Evolutionary conservation across 2,888 invertebrate genomes (phyloP), one percentile per base, ranked within the genome.

Genomic region (Liodrosophila aerea): DNA sequence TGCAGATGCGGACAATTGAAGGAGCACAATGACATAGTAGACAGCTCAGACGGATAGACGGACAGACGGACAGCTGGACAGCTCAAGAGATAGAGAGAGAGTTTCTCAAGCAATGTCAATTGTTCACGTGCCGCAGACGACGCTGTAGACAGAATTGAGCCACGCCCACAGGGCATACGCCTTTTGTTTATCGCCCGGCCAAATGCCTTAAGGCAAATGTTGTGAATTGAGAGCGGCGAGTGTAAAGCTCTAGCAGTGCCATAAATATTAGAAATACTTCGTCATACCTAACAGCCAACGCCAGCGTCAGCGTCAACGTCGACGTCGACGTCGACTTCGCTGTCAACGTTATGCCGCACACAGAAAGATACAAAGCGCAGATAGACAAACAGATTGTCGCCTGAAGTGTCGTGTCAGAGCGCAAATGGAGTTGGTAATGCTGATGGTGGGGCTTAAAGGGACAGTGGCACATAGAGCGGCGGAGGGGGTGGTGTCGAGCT

Each of bases 351-450:
- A 46, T 57, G 64, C 52, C 37, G 22, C 50, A 31, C 33, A 45
- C 40, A 43, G 76, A 57, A 43, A 74, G 71, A 84, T 77, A 63
- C 70, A 61, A 63, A 68, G 80, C 76, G 54, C 49, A 82, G 77
- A 78, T 85, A 82, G 68, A 36, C 83, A 82, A 77, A 85, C 85
- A 85, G 80, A 82, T 78, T 85, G 85, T 78, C 68, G 77, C 77
- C 77, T 56, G 53, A 78, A 72, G 83, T 71, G 82, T 60, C 51
- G 69, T 63, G 51, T 65, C 69, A 41, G 30, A 50, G 46, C 36
- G 33, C 8, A 43, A 15, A 22, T 43, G 40, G 16, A 27, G 33
- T 34, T 47, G 34, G 16, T 30, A 46, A 18, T 33, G 37, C 18
- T 12, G 5, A 13, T 34, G 34, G 16, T 0, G 7, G 7, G 22